A percentile compares a stretch with the other conserved stretches of the same genome.
These are phyloP conservation scores for Sminthurinus aureus DNA, from an alignment of 2,888 invertebrate genomes.

Conservation along the genomic window DNA sequence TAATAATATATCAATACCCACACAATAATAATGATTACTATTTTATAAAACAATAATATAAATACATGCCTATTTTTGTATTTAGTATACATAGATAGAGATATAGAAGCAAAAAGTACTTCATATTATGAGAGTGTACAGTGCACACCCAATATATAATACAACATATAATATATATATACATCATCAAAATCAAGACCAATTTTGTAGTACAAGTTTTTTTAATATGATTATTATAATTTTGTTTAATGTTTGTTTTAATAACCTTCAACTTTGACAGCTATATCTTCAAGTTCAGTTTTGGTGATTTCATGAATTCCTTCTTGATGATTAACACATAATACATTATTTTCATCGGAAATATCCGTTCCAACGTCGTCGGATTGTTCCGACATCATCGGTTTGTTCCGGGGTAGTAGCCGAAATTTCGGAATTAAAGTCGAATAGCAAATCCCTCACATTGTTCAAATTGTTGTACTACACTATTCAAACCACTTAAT, in stretches of 20 bases:
- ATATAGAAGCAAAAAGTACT: no score
- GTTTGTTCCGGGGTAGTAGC: slow-evolving; percentile 42
- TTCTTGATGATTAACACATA: slow-evolving; percentile 44
- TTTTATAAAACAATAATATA: no score
- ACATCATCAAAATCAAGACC: neutral
- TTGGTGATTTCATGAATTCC: slow-evolving; percentile 3
- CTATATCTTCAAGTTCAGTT: slow-evolving; percentile 12
- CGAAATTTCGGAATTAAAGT: slow-evolving; percentile 2
- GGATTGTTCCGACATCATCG: slow-evolving; percentile 56
- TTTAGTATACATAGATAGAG: no score
- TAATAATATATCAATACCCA: no score
- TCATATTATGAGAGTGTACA: no score
- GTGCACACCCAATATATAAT: no score
- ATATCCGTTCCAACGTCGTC: slow-evolving; percentile 50
- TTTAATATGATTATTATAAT: no score
- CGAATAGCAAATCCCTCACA: slow-evolving; percentile 13
- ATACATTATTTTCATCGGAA: slow-evolving; percentile 54
- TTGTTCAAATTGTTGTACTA: neutral
- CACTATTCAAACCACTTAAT: slow-evolving; percentile 18
- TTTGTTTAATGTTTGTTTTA: no score
- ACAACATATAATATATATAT: no score
- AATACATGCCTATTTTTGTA: no score
- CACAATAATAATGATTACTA: no score
- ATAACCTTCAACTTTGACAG: neutral
- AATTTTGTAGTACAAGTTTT: neutral